Base-by-base conservation (phyloP, 2,888 invertebrate genomes). In the Eilema caniola region DNA sequence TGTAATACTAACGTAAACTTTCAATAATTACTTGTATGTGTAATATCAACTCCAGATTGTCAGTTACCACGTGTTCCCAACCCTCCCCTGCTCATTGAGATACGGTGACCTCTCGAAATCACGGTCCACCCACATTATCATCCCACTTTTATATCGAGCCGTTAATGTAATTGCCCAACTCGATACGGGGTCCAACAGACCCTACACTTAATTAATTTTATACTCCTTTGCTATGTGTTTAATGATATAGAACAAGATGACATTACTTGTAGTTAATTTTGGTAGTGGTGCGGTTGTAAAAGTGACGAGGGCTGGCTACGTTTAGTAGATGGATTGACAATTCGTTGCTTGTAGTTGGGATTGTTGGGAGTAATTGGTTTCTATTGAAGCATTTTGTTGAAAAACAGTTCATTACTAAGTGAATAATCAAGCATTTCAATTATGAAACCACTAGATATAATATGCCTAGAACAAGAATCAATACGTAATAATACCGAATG, bases 101-200 rank as follows among this genome's bases (percentile, higher is more conserved):
- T 91, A 86, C 95, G 87, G 89, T 89, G 93, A 94, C 93, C 94
- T 91, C 89, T 83, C 87, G 80, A 86, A 91, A 89, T 89, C 87
- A 80, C 86, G 75, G 86, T 85, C 88, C 87, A 75, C 87, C 88
- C 84, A 84, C 85, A 87, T 90, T 90, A 89, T 86, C 89, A 88
- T 90, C 83, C 88, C 85, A 85, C 84, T 88, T 89, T 88, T 90
- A 89, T 89, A 88, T 86, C 81, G 79, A 76, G 76, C 86, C 83
- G 88, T 90, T 92, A 92, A 89, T 89, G 92, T 89, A 89, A 93
- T 93, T 93, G 94, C 64, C 84, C 73, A 56, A 72, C 64, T 70
- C 63, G 31, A 66, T 71, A 74, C 66, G 24, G 67, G 71, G 57
- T 47, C 57, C 41, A n/a, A 41, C 61, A 71, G 68, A 69, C 69